Base-by-base conservation (phyloP, 2,113 vertebrate species). In the Pollimyrus isidori region DNA sequence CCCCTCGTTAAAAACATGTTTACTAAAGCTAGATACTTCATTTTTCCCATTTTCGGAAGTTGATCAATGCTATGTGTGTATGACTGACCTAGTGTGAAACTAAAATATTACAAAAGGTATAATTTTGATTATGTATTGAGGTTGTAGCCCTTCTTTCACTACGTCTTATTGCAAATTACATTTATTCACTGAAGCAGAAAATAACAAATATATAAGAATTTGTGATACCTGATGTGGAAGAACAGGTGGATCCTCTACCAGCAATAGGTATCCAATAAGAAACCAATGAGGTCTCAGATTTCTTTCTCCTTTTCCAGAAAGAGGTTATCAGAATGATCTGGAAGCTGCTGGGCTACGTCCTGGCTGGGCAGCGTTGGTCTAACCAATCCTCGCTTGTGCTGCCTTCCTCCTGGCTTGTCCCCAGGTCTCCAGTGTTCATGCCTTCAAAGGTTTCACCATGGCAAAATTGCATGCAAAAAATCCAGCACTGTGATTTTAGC, bases 171-270 rank as follows among this genome's bases (percentile, higher is more conserved):
- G n/a, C 93, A 88, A 80, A 80, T 42, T 42, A 6, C 73, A 91
- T 91, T 95, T 93, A 91, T 92, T 94, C 92, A 95, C 93, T 92
- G 91, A 95, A 94, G 92, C 92, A 92, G 42, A 50, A 94, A 94
- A 94, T 93, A 90, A 91, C 92, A 94, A 95, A 95, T 26, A 92
- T 91, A 94, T 95, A 91, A 91, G 94, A 95, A 95, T 96, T 96
- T 96, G 95, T 95, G 96, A 95, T 99, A 99, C 98, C 98, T 98
- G 97, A 96, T 97, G 95, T 95, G 96, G 95, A 94, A 93, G 94
- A 96, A 92, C 91, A 91, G 93, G 91, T 96, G 95, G 96, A 96
- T 97, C 96, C 96, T 96, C 94, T 95, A 92, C 95, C 95, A 95
- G 93, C 94, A 93, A 94, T 94, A 92, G 94, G 94, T 96, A 97